These are phyloP conservation scores for Mercenaria mercenaria DNA, from an alignment of 1,140 invertebrate species.

Conservation along the genomic window DNA sequence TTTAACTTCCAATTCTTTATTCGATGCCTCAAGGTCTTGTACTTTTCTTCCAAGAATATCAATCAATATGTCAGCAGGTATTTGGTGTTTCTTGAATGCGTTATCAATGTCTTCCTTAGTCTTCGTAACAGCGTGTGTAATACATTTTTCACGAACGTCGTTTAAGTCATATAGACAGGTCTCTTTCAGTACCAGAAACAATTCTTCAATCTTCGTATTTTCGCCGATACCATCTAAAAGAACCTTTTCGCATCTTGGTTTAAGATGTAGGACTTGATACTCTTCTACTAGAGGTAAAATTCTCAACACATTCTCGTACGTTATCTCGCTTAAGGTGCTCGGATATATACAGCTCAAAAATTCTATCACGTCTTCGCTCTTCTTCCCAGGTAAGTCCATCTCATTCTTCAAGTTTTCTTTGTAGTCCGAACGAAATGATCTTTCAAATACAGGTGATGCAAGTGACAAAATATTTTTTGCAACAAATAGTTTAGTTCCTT, in stretches of 20 bases:
- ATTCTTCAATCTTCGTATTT: neutral
- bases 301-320: neutral
- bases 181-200: neutral
- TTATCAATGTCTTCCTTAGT: neutral
- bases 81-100: neutral
- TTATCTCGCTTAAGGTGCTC: neutral
- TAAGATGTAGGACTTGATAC: neutral
- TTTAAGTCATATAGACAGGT: neutral
- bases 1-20: too few relatives aligned
- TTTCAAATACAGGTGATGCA: constrained; percentile 25
- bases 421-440: neutral
- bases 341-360: constrained; percentile 40
- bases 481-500: neutral
- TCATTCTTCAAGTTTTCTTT: neutral
- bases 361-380: neutral
- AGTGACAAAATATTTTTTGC: neutral
- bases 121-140: neutral
- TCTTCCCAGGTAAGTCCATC: neutral
- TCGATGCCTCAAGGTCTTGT: too few relatives aligned
- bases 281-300: neutral
- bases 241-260: neutral
- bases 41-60: too few relatives aligned
- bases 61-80: neutral
- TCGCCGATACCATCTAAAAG: neutral
- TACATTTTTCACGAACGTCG: neutral